These are phyloP conservation scores for Scartelaos histophorus DNA, from an alignment of 2,113 vertebrate species.

Conservation along the genomic window DNA sequence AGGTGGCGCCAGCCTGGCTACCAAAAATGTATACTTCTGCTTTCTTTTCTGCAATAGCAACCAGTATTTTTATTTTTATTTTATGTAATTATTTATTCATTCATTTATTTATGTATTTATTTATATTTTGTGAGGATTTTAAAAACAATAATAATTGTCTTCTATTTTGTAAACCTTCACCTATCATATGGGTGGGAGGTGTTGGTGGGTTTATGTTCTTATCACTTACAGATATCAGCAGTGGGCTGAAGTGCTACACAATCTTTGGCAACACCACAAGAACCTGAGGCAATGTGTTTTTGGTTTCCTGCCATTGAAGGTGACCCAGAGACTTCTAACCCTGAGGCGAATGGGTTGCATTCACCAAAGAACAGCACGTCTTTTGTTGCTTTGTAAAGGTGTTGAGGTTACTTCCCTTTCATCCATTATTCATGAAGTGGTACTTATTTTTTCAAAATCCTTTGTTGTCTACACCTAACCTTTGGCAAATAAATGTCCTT, in stretches of 20 bases:
- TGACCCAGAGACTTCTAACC: neutral
- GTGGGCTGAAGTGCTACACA: neutral
- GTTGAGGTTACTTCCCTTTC: neutral
- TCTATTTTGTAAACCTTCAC: neutral
- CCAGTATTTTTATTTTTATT: too few relatives aligned
- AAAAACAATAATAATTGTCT: neutral
- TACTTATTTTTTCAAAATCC: neutral
- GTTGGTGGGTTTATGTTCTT: neutral
- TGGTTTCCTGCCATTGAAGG: constrained; percentile 5
- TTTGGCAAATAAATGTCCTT: neutral
- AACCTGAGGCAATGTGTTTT: constrained; percentile 1
- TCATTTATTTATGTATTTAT: too few relatives aligned
- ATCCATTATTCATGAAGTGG: neutral
- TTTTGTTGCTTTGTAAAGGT: neutral
- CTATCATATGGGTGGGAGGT: neutral
- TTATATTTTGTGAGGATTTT: too few relatives aligned
- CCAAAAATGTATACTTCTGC: too few relatives aligned
- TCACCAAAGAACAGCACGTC: neutral
- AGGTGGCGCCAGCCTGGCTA: too few relatives aligned
- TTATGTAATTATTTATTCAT: too few relatives aligned
- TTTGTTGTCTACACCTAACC: constrained; percentile 1
- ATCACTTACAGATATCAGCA: neutral
- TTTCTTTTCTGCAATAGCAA: too few relatives aligned
- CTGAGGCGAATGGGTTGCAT: neutral
- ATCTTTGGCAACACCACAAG: constrained; percentile 1